phyloP scores from a whole-genome alignment of 2,113 vertebrate genomes.

The Procavia capensis region DNA sequence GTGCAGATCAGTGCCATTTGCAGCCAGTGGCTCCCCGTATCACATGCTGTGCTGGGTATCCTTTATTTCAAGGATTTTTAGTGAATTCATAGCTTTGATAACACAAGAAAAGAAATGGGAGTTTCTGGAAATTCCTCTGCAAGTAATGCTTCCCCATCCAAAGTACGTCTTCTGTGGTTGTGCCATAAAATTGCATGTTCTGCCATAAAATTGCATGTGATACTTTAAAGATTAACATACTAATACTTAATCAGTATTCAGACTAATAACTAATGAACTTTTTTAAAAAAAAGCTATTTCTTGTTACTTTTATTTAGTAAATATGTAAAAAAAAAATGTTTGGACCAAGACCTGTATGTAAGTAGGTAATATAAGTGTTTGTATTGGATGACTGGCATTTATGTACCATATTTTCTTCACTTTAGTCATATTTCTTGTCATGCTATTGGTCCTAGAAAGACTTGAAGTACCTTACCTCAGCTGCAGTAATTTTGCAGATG shows the following conservation, averaged over 20 bases:
- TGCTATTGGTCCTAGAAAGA: not conserved
- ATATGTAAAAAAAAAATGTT: not conserved
- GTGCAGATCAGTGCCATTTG: constrained; percentile 96
- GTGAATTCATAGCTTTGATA: not conserved
- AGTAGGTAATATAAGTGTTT: not conserved
- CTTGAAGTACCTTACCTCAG: not conserved
- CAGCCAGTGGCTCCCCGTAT: constrained; percentile 96
- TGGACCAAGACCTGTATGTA: not conserved
- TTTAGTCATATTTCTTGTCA: not conserved
- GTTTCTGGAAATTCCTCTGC: not conserved
- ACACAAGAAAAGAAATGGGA: not conserved
- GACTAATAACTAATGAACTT: not conserved
- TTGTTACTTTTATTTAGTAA: not conserved
- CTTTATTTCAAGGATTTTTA: constrained; percentile 73
- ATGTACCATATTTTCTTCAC: not conserved
- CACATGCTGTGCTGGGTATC: constrained; percentile 97
- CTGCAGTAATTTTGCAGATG: not conserved
- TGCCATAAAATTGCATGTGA: not conserved
- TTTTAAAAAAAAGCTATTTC: not conserved
- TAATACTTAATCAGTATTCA: not conserved
- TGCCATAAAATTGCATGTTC: not conserved
- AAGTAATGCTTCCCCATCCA: not conserved
- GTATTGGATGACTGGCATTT: not conserved
- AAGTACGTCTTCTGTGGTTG: not conserved
- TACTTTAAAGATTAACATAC: not conserved